Base-by-base conservation (phyloP, 2,888 invertebrate species). In the Agapostemon virescens region DNA sequence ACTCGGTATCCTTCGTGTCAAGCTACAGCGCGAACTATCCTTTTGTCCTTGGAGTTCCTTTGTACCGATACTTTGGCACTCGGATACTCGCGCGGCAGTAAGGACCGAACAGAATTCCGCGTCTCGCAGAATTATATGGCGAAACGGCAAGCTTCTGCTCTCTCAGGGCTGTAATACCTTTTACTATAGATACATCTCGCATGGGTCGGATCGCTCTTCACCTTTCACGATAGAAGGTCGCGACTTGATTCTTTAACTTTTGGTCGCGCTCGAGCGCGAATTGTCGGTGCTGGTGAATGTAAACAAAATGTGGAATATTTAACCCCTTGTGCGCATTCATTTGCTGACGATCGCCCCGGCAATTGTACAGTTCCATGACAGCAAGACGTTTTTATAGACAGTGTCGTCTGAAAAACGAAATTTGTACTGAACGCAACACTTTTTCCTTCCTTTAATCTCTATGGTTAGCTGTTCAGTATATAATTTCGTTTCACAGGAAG, bases 41-140 rank as follows among this genome's bases (percentile, higher is more conserved):
- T 86, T 86, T 86, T 86, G 85, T 86, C 84, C 82, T 82, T 84
- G 79, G 72, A 72, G 82, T 77, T 85, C 84, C 85, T 85, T 84
- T 86, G 86, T 86, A 76, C 84, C 69, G 82, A 85, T 80, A 84
- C 81, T 76, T 70, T 33, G 79, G 69, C 69, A 71, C 71, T 74
- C 30, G 61, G 76, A 84, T 82, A 84, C 79, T 86, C 68, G 64
- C 77, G 74, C 76, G 2, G 55, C 55, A 36, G 64, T 77, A 45
- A 74, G 70, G 79, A 74, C 69, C 83, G 77, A 80, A 83, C n/a
- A 83, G 81, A 85, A 86, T 86, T 85, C 79, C 85, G 66, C 72
- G 86, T 81, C 85, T 80, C 83, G 58, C 58, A 68, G 83, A 85
- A 85, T 86, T 86, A 83, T 78, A 84, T 61, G 74, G 85, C 68